Base-by-base conservation (phyloP, 1,140 invertebrate species). In the Geopemphigus sp. region DNA sequence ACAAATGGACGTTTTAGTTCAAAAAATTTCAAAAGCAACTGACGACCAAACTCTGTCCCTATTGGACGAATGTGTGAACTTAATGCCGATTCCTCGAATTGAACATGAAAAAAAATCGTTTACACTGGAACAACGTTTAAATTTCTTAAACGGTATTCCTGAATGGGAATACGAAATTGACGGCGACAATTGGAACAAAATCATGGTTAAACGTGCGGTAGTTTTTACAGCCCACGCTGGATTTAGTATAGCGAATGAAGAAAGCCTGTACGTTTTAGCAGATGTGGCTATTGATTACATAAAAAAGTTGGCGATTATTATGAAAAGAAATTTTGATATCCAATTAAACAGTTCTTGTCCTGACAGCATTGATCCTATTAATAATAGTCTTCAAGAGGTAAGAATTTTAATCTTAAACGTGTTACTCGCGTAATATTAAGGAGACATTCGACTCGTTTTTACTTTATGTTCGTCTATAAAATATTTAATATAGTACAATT, bases 271-370 rank as follows among this genome's bases (percentile, higher is more conserved):
- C 45, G 57, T 78, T 6, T 47, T 78, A 50, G 74, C 74, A 19
- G 57, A 78, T 26, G 57, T 78, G 24, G n/a, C 22, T 29, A 63
- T 47, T 61, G 39, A 47, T 14, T 63, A 78, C 17, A 61, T 78
- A 47, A 78, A 78, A 63, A 61, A 50, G 39, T 50, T 78, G 5
- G 74, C 74, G 19, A 11, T 26, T 47, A 78, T 61, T 47, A 45
- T 78, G 74, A 78, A 78, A 78, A 78, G 61, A 15, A 12, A 78
- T 63, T 78, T 78, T 26, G 74, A 78, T 78, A 47, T 45, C 17
- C 74, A 78, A 50, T 19, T 10, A n/a, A 19, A 24, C 5, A 29
- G 4, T 2, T 47, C 57, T 24, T 12, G 0, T 47, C 22, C 32
- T 8, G 15, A 26, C 29, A 17, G 2, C 29, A 19, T 61, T 47